Evolutionary conservation across 1,140 invertebrate species (phyloP).

Genomic region (Drosophila ananassae): DNA sequence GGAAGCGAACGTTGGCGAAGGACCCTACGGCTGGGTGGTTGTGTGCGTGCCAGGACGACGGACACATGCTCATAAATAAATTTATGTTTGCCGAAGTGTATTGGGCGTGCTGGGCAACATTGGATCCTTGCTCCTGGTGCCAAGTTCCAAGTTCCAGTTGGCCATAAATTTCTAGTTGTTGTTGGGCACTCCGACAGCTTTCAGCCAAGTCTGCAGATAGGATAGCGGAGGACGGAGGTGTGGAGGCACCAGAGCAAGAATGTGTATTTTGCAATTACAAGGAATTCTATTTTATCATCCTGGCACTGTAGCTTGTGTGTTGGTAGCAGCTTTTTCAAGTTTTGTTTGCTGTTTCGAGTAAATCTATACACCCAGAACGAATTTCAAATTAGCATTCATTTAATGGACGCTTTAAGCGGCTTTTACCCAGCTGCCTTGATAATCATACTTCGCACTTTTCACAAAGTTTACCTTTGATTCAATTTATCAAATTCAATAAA

Average conservation of each 20-base stretch:
- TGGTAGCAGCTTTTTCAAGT: slow-evolving; percentile 15
- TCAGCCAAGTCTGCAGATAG: slow-evolving; percentile 20
- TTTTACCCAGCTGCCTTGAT: slow-evolving; percentile 7
- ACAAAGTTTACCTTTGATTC: slow-evolving; percentile 70
- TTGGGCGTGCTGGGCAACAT: slow-evolving; percentile 54
- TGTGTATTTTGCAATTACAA: slow-evolving; percentile 58
- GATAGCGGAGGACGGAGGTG: background rate
- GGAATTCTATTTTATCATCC: slow-evolving; percentile 47
- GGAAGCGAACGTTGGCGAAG: slow-evolving; percentile 46
- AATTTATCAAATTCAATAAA: slow-evolving; percentile 72
- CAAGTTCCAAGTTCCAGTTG: slow-evolving; percentile 35
- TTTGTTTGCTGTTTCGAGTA: slow-evolving; percentile 35
- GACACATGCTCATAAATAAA: slow-evolving; percentile 80
- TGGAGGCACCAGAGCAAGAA: slow-evolving; percentile 11
- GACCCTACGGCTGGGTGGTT: slow-evolving; percentile 8
- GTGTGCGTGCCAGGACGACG: slow-evolving; percentile 22
- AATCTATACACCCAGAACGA: slow-evolving; percentile 23
- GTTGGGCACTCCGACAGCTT: slow-evolving; percentile 46
- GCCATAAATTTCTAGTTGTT: slow-evolving; percentile 60
- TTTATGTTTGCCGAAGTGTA: slow-evolving; percentile 75
- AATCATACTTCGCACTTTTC: slow-evolving; percentile 52
- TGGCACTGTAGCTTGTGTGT: slow-evolving; percentile 15
- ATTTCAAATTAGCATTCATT: slow-evolving; percentile 33
- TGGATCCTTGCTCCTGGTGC: slow-evolving; percentile 11
- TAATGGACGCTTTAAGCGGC: slow-evolving; percentile 32